Conservation (phyloP, 2,113 vertebrate species). For the Phrynosoma platyrhinos region DNA sequence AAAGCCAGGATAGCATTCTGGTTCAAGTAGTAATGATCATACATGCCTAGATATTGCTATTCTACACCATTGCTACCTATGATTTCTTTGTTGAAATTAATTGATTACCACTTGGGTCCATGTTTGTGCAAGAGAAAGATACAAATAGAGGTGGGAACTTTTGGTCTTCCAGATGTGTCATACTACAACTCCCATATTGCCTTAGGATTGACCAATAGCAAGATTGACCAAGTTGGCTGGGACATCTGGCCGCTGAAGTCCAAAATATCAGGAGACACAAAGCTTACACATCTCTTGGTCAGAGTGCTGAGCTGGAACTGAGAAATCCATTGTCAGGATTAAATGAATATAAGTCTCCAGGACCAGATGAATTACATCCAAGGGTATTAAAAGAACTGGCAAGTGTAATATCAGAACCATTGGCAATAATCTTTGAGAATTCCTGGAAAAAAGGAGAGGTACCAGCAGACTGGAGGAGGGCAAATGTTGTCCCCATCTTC, state of each 20-base stretch:
- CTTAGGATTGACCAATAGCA: too few relatives aligned
- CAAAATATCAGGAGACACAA: neutral
- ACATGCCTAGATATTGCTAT: slow-evolving; percentile 14
- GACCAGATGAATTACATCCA: too few relatives aligned
- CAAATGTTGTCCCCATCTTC: too few relatives aligned
- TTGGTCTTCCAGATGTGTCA: neutral
- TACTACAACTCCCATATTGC: neutral
- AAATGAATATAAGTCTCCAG: too few relatives aligned
- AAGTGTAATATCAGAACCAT: too few relatives aligned
- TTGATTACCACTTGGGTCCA: neutral
- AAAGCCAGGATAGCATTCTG: slow-evolving; percentile 4
- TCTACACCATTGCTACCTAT: neutral
- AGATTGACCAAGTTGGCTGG: neutral
- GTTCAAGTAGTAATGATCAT: neutral
- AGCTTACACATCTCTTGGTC: neutral
- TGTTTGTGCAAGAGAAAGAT: neutral
- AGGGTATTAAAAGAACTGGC: too few relatives aligned
- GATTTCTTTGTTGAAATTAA: neutral
- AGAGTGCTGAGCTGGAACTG: neutral
- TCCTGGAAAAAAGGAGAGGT: too few relatives aligned
- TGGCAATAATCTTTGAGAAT: too few relatives aligned
- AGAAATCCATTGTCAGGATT: neutral
- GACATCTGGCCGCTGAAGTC: neutral
- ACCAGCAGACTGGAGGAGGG: too few relatives aligned
- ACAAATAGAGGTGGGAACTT: too few relatives aligned